Percentiles rank a stretch among this genome's conserved stretches.
These are phyloP conservation scores for Pimpla rufipes DNA, from an alignment of 2,888 invertebrate genomes.

Conservation along the genomic window DNA sequence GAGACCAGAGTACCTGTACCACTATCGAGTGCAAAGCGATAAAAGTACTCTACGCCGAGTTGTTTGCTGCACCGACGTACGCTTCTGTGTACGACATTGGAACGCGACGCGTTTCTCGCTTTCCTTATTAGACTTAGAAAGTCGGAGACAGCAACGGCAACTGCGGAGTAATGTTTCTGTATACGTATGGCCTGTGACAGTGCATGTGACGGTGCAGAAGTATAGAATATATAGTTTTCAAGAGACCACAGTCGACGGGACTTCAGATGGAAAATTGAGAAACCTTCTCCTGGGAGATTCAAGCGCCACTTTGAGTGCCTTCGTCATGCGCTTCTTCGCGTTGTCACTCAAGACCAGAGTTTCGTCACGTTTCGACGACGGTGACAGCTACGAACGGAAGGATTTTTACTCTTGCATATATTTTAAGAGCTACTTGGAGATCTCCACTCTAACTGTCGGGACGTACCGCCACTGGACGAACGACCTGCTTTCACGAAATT, in stretches of 20 bases:
- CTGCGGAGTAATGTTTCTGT: neutral
- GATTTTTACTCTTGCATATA: conserved; percentile 28
- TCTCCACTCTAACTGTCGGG: conserved; percentile 44
- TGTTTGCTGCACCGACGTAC: conserved; percentile 1
- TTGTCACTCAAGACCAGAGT: conserved; percentile 32
- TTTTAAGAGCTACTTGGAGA: conserved; percentile 8
- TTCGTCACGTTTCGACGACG: conserved; percentile 58
- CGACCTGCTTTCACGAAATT: conserved; percentile 63
- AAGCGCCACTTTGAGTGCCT: conserved; percentile 9
- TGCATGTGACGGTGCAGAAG: conserved; percentile 2
- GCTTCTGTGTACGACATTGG: conserved; percentile 50
- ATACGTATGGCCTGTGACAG: too few species aligned
- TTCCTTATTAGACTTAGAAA: conserved; percentile 68
- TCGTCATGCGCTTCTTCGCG: conserved; percentile 13
- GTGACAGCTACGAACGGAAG: conserved; percentile 43
- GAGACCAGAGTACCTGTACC: conserved; percentile 14
- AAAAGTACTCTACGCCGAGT: conserved; percentile 24
- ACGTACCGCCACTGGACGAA: conserved; percentile 56
- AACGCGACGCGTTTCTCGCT: conserved; percentile 61
- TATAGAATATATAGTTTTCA: conserved; percentile 2
- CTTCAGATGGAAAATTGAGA: conserved; percentile 43
- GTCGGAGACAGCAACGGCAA: conserved; percentile 36
- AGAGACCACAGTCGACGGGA: conserved; percentile 5
- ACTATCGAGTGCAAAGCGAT: conserved; percentile 45
- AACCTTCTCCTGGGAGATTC: neutral